Percentiles rank a stretch among this genome's conserved stretches.
phyloP scores from a whole-genome alignment of 2,888 invertebrate genomes.

The Drosophila conformis region DNA sequence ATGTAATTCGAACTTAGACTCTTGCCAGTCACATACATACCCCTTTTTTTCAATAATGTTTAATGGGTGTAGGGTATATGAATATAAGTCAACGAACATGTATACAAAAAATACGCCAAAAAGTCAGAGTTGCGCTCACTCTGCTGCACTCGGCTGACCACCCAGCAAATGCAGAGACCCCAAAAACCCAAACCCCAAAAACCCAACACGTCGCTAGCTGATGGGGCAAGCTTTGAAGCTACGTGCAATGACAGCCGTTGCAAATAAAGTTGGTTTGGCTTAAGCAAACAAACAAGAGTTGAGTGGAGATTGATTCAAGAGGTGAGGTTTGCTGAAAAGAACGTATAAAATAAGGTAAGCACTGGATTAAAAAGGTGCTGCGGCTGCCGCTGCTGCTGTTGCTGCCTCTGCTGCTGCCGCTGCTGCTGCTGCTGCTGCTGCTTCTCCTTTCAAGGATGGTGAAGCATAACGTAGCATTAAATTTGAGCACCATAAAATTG shows the following conservation, averaged over 20 bases:
- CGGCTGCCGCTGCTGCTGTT: neutral
- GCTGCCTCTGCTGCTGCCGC: neutral
- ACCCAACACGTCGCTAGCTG: conserved; percentile 35
- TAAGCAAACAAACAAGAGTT: conserved; percentile 51
- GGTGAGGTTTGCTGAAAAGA: conserved; percentile 7
- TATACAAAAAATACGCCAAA: conserved; percentile 57
- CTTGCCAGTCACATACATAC: neutral
- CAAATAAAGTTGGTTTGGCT: conserved; percentile 56
- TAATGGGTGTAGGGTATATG: neutral
- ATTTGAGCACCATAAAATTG: conserved; percentile 60
- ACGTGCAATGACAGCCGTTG: conserved; percentile 65
- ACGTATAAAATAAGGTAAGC: conserved; percentile 33
- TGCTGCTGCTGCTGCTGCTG: neutral
- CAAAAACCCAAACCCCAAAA: conserved; percentile 17
- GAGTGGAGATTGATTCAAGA: neutral
- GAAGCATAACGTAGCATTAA: conserved; percentile 51
- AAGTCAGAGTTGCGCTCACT: conserved; percentile 40
- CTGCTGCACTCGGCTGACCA: conserved; percentile 58
- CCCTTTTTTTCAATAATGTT: too few relatives aligned
- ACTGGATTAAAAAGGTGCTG: conserved; percentile 11
- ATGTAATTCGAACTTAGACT: neutral
- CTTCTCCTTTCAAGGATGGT: conserved; percentile 28
- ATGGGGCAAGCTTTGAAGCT: conserved; percentile 50
- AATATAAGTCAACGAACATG: conserved; percentile 43
- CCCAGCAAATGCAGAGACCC: conserved; percentile 41